Percentiles rank a stretch among this genome's conserved stretches.
Evolutionary conservation across 1,140 invertebrate genomes (phyloP).

Genomic region (Ips nitidus): DNA sequence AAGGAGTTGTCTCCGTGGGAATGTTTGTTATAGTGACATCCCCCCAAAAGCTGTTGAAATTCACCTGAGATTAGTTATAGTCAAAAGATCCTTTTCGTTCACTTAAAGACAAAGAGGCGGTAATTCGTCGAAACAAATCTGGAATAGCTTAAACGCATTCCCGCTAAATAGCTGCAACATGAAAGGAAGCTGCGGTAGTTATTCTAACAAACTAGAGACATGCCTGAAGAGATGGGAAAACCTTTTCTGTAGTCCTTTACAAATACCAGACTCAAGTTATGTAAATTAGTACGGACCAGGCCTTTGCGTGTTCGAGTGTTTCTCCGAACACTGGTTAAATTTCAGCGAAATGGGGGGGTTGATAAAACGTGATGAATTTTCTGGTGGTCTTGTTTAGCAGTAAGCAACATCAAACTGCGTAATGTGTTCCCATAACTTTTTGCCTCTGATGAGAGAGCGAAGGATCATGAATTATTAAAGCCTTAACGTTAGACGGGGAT

Average conservation of each 20-base stretch:
- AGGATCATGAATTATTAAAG: too few relatives aligned
- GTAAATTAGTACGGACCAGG: slow-evolving; percentile 18
- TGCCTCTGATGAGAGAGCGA: too few relatives aligned
- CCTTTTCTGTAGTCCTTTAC: slow-evolving; percentile 20
- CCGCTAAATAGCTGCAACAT: slow-evolving; percentile 21
- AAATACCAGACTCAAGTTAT: slow-evolving; percentile 28
- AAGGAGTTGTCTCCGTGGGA: neutral
- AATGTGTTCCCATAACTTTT: too few relatives aligned
- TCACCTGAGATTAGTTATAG: slow-evolving; percentile 2
- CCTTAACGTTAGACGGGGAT: too few relatives aligned
- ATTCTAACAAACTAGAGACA: slow-evolving; percentile 23
- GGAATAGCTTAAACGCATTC: slow-evolving; percentile 19
- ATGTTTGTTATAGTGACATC: slow-evolving; percentile 1
- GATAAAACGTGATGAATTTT: too few relatives aligned
- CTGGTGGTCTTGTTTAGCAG: too few relatives aligned
- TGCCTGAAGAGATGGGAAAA: slow-evolving; percentile 13
- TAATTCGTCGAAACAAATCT: slow-evolving; percentile 19
- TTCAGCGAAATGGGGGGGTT: too few relatives aligned
- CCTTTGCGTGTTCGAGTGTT: slow-evolving; percentile 6
- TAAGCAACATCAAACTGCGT: too few relatives aligned
- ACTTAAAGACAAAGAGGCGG: too few relatives aligned
- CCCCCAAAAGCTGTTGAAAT: neutral
- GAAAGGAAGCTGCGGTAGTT: slow-evolving; percentile 18
- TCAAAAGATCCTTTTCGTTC: too few relatives aligned
- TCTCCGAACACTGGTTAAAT: too few relatives aligned